Evolutionary conservation across 2,113 vertebrate genomes (phyloP), one percentile per base, ranked within the genome.

Genomic region (Brachyhypopomus occidentalis): DNA sequence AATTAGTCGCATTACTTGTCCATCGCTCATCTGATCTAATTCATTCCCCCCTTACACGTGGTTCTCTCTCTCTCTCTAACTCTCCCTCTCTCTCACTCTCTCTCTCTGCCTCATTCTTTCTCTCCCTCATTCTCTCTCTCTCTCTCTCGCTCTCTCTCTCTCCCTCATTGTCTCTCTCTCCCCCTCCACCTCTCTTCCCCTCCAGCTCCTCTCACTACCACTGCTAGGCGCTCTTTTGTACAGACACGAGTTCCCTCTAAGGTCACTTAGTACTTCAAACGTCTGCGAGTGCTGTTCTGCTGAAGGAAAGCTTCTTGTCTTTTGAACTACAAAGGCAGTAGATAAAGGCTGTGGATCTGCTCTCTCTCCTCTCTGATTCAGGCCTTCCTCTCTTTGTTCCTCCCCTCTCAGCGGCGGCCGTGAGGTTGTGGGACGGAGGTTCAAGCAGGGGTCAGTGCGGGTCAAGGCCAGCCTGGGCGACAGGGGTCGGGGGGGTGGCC

Each of bases 291-390:
- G 22, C 71, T 3, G 83, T 80, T 64, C 67, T 56, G 36, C 86
- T 88, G 83, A 69, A 27, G 60, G 25, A 87, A 90, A 69, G 89
- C 85, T 88, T 88, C 72, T 83, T 14, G 59, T 82, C 84, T 85
- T 92, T 91, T 90, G 86, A 92, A 90, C 87, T 90, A 88, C 90
- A 92, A 89, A 93, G 90, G 85, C 81, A 34, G 82, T 84, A 84
- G 85, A 64, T 88, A 87, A 89, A 89, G 8, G 41, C 16, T 59
- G 19, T 16, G 30, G 87, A 87, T 89, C 88, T 85, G 82, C 83
- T 90, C 85, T 80, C 84, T 90, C 85, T 88, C 77, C 56, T 55
- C 17, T 63, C 66, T 60, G 12, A n/a, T 62, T 72, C 27, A 34
- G 27, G 19, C n/a, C 79, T 80, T 52, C 45, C 67, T 63, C 71